Evolutionary conservation across 1,140 invertebrate species (phyloP), one percentile per base, ranked within the genome.

Genomic region (Dendroctonus valens): DNA sequence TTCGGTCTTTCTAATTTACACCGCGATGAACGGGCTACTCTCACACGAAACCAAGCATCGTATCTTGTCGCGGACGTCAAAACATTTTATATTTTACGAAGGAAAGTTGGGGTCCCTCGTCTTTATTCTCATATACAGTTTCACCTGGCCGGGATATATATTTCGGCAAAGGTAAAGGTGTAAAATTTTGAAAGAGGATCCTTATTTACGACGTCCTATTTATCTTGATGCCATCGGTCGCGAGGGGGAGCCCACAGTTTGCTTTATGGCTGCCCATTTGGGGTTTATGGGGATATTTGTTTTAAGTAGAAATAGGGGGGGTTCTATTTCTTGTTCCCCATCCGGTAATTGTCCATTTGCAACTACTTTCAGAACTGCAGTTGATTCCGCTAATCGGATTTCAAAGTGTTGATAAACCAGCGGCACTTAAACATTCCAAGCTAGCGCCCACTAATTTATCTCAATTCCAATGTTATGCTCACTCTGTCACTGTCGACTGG

Each of bases 381-480:
- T 26, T 26, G 26, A 26, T 26, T 26, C 26, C 26, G 26, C 26
- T 26, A 26, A 26, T 26, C 26, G 26, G 26, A 26, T 26, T 26
- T 26, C 26, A 26, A 26, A 26, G 26, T 26, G 26, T 26, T 26
- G 26, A 26, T 26, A 26, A 26, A 26, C 26, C 58, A 49, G 40
- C 41, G 40, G 15, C 58, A 41, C 41, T 54, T 64, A 15, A 42
- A 58, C 64, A 59, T 66, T 66, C 64, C 57, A 41, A n/a, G 15
- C 64, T 53, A 67, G 59, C 52, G 59, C 51, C 59, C 44, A 44
- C 62, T 68, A 69, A 71, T 71, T 69, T 68, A 71, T 71, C 70
- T 71, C 62, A 71, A 69, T 71, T 63, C 67, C 67, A 59, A 70
- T 61, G 66, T 65, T 64, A 59, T 70, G 69, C 66, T 55, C 69